Base-by-base conservation (phyloP, 1,140 invertebrate genomes). In the Hydropsyche tenuis region DNA sequence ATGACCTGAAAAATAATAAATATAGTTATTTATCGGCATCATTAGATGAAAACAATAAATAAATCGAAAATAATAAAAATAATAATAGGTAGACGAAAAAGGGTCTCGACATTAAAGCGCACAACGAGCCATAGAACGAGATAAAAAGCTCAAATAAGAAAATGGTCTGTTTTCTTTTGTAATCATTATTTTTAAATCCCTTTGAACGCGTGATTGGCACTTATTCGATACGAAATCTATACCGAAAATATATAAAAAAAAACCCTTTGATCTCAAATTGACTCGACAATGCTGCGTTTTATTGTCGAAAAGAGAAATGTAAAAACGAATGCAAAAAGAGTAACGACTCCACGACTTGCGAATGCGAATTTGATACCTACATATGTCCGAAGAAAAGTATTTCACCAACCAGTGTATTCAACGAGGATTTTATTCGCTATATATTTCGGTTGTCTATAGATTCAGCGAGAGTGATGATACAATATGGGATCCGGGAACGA, bases 1-100 rank as follows among this genome's bases (percentile, higher is more conserved):
- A 94, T 95, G 27, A 94, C 92, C 92, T 94, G 80, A 43, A 85
- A 87, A 78, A 23, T 48, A 48, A 60, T 18, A 27, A 22, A 23
- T 20, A 60, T 48, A 7, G 2, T 7, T 48, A 48, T 48, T 48
- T n/a, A n/a, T 48, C 16, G 14, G 14, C 11, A 14, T 16, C 45
- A 48, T 70, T 45, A 75, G 14, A 20, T n/a, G 16, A 48, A 14
- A 48, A 43, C 12, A 43, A 6, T 6, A 43, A 46, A 64, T 25
- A 14, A 37, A n/a, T 0, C 70, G 70, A 68, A 73, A 42, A 14
- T 70, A 23, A 70, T 48, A 12, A 14, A 72, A 72, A 68, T 1
- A 20, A 25, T 20, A 48, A 48, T 6, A 12, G 45, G 45, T 48
- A 48, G 37, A 16, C 11, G 45, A 48, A 12, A 43, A 48, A 14